phyloP scores from a whole-genome alignment of 2,797 vertebrate genomes.

The Sebastes matsubarae region DNA sequence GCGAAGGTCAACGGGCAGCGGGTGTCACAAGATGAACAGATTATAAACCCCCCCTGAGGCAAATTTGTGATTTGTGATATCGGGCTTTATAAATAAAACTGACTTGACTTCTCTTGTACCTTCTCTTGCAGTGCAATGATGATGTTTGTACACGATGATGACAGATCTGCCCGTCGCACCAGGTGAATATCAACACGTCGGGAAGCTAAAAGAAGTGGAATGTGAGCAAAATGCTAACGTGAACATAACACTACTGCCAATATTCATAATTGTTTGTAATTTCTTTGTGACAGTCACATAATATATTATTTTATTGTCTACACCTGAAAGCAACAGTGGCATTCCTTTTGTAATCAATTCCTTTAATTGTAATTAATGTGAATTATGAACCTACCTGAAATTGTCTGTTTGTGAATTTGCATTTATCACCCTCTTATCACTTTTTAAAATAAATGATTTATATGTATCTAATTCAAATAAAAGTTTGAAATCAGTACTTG shows the following conservation, averaged over 20 bases:
- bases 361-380: not conserved
- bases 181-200: not conserved
- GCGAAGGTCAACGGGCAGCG: not conserved
- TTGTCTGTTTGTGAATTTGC: not conserved
- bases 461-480: not conserved
- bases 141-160: conserved; percentile 77
- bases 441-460: not conserved
- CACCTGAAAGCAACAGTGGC: not conserved
- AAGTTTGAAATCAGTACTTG: not conserved
- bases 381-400: not conserved
- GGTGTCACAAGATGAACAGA: not conserved
- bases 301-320: not conserved
- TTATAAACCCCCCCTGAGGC: not conserved
- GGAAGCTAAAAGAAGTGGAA: not conserved
- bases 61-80: not conserved
- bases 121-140: conserved; percentile 77
- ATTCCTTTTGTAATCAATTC: not conserved
- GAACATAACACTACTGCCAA: not conserved
- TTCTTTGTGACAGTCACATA: not conserved
- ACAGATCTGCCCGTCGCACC: not conserved
- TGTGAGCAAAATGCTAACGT: not conserved
- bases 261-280: not conserved
- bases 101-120: conserved; percentile 31
- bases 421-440: not conserved
- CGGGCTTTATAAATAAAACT: not conserved